These are phyloP conservation scores for Rhyzopertha dominica DNA, from an alignment of 1,140 invertebrate species.

Conservation along the genomic window DNA sequence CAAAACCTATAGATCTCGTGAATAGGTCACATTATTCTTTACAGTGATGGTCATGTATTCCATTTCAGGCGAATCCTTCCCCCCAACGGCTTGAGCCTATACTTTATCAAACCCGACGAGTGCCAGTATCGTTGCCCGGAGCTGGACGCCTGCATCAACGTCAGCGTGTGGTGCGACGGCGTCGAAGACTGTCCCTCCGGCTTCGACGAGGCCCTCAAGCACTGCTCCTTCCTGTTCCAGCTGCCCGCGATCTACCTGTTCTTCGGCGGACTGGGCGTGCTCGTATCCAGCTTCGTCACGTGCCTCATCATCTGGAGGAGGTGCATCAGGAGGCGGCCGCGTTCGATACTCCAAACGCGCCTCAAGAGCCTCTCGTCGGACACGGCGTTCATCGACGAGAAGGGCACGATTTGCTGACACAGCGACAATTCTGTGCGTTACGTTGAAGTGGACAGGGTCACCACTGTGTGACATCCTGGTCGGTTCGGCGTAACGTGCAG, in stretches of 20 bases:
- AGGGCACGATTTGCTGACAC: conserved; percentile 89
- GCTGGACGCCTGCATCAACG: conserved; percentile 80
- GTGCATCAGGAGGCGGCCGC: conserved; percentile 56
- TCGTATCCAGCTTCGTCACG: conserved; percentile 25
- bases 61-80: conserved; percentile 38
- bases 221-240: conserved; percentile 70
- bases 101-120: conserved; percentile 59
- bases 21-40: no score
- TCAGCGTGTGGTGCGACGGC: conserved; percentile 85
- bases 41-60: conserved; percentile 6
- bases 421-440: conserved; percentile 88
- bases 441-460: conserved; percentile 82
- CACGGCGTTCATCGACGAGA: conserved; percentile 73
- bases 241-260: conserved; percentile 67
- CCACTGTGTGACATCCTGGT: conserved; percentile 69
- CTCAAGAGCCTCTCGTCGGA: conserved; percentile 70
- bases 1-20: no score
- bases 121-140: conserved; percentile 79
- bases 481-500: conserved; percentile 30
- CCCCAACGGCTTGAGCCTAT: conserved; percentile 40
- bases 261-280: conserved; percentile 46
- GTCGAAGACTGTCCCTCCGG: conserved; percentile 79
- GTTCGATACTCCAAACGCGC: conserved; percentile 67
- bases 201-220: conserved; percentile 75
- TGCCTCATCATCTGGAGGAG: conserved; percentile 50